Percentiles rank a stretch among this genome's conserved stretches.
Conservation (phyloP, 2,113 vertebrate genomes). For the Podarcis raffonei region DNA sequence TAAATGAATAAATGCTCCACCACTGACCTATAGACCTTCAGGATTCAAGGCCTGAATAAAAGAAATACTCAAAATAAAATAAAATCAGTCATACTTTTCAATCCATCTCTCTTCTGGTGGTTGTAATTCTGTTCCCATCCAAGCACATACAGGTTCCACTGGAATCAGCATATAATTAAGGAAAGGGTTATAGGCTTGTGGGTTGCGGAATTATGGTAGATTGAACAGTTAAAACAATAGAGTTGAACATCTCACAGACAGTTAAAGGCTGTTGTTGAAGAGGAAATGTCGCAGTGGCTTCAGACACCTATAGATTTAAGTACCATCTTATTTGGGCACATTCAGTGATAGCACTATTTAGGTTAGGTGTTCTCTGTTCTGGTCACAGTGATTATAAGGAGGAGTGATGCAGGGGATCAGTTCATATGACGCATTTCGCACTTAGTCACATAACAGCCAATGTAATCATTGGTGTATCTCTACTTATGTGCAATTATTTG, state of each 20-base stretch:
- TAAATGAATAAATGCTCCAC: too few relatives aligned
- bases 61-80: background rate
- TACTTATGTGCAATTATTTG: background rate
- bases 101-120: conserved; percentile 76
- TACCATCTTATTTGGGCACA: background rate
- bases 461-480: background rate
- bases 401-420: background rate
- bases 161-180: conserved; percentile 34
- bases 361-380: background rate
- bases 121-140: conserved; percentile 72
- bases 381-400: background rate
- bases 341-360: background rate
- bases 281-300: background rate
- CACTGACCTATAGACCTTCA: too few relatives aligned
- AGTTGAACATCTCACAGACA: background rate
- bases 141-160: conserved; percentile 49
- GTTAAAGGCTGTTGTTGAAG: background rate
- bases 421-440: background rate
- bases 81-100: background rate
- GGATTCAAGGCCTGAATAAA: background rate
- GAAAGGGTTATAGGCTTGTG: background rate
- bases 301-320: background rate
- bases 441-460: background rate
- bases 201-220: background rate
- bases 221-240: background rate